A percentile compares a stretch with the other conserved stretches of the same genome.
Conservation (phyloP, 2,113 vertebrate species). For the Hypocryptadius cinnamomeus region DNA sequence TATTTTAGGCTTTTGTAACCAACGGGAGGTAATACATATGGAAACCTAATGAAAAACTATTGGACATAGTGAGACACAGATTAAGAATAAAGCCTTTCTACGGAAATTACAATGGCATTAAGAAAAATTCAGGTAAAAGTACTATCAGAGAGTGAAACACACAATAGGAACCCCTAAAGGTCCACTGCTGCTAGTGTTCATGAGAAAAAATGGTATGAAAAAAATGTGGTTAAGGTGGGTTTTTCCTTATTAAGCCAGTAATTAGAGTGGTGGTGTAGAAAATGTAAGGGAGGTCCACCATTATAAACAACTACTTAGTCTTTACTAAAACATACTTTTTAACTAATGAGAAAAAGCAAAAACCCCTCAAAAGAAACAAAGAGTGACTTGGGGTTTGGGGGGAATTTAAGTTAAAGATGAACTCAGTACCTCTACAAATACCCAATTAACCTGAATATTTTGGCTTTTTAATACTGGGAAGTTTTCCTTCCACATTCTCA, state of each 20-base stretch:
- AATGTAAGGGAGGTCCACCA: neutral
- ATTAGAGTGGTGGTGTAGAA: neutral
- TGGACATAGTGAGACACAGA: accelerated
- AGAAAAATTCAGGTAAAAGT: neutral
- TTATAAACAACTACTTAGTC: neutral
- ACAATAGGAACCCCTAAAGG: neutral
- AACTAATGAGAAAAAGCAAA: neutral
- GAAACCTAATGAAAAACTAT: neutral
- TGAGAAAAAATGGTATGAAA: neutral
- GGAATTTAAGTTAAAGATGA: neutral
- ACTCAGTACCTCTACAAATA: neutral
- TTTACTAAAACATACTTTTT: neutral
- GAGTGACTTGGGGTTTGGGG: neutral
- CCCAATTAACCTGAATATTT: neutral
- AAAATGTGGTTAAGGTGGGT: accelerated
- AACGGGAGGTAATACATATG: neutral
- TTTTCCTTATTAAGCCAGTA: neutral
- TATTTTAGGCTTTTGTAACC: neutral
- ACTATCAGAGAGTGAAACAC: neutral
- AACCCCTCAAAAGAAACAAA: neutral
- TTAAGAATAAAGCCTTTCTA: neutral
- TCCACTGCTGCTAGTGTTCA: neutral
- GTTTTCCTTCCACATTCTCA: neutral
- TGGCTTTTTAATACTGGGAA: neutral
- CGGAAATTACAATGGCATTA: neutral